These are phyloP conservation scores for Bufotes viridis DNA, from an alignment of 2,797 vertebrate genomes.

Conservation along the genomic window DNA sequence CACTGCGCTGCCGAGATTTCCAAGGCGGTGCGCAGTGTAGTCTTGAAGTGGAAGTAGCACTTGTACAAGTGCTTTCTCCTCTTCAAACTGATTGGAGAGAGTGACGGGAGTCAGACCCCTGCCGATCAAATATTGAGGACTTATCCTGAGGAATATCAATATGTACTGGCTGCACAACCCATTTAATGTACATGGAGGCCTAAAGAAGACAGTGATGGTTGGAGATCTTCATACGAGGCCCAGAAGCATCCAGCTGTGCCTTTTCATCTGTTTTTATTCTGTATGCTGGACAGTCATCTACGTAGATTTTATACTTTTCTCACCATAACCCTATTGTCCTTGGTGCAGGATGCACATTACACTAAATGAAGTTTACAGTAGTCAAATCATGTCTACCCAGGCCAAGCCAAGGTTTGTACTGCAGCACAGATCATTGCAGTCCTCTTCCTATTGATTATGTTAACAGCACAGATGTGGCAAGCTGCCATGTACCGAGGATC, in stretches of 20 bases:
- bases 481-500: conserved; percentile 40
- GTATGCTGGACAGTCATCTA: no score
- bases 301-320: neutral
- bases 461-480: conserved; percentile 39
- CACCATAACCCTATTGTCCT: conserved; percentile 9
- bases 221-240: neutral
- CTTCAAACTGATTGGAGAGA: no score
- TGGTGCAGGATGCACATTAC: conserved; percentile 6
- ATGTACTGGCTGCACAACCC: no score
- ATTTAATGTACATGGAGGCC: no score
- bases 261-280: neutral
- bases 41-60: no score
- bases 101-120: no score
- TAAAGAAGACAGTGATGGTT: neutral
- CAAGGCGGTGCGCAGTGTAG: no score
- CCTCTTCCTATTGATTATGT: conserved; percentile 43
- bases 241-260: neutral
- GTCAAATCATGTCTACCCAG: conserved; percentile 16
- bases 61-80: no score
- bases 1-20: no score
- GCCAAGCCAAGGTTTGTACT: neutral
- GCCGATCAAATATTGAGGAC: no score
- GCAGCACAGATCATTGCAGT: conserved; percentile 12
- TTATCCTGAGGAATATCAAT: no score
- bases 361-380: conserved; percentile 9